Percentiles rank a stretch among this genome's conserved stretches.
Conservation (phyloP, 2,797 vertebrate genomes). For the Enteromius viviparus region DNA sequence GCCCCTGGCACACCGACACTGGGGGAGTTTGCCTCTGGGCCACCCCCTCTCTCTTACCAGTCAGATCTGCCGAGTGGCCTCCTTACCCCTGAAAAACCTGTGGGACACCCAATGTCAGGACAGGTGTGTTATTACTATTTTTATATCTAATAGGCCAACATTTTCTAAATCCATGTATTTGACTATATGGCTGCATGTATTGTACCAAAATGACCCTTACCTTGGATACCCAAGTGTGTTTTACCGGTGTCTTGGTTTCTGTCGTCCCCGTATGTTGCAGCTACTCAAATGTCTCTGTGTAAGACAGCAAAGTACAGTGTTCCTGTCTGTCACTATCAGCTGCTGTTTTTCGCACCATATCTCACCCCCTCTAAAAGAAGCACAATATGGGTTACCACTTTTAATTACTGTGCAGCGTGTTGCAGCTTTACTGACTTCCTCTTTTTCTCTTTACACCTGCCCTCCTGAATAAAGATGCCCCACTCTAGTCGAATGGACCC, state of each 20-base stretch:
- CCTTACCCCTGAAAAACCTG: conserved; percentile 80
- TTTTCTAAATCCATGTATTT: neutral
- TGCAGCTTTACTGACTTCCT: neutral
- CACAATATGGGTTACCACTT: neutral
- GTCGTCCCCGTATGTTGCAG: conserved; percentile 64
- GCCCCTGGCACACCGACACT: conserved; percentile 80
- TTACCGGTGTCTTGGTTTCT: conserved; percentile 32
- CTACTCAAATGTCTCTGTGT: conserved; percentile 58
- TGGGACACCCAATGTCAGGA: conserved; percentile 71
- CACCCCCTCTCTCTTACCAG: conserved; percentile 82
- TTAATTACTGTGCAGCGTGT: neutral
- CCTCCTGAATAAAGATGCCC: conserved; percentile 73
- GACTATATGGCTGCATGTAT: neutral
- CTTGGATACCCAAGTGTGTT: neutral
- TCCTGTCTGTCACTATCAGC: conserved; percentile 64
- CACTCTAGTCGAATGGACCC: conserved; percentile 82
- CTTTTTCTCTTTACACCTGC: neutral
- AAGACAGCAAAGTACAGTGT: conserved; percentile 48
- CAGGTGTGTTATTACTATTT: conserved; percentile 64
- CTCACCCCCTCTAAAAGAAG: neutral
- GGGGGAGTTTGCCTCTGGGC: conserved; percentile 78
- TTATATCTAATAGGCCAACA: neutral
- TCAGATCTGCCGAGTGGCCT: conserved; percentile 81
- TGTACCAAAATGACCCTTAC: neutral
- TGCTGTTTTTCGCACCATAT: conserved; percentile 45